Base-by-base conservation (phyloP, 2,888 invertebrate species). In the Microplitis deprimator region DNA sequence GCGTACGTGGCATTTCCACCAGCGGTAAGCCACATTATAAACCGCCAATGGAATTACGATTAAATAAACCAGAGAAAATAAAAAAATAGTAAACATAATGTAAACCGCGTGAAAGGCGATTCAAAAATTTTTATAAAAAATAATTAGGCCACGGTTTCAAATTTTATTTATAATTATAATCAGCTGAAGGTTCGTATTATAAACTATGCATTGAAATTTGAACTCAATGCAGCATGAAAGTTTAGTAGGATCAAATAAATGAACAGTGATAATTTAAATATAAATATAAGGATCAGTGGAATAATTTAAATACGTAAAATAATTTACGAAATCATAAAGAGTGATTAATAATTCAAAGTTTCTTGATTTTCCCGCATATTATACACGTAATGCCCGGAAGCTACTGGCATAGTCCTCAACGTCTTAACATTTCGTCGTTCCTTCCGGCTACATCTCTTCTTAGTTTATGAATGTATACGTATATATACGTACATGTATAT, bases 1-100 rank as follows among this genome's bases (percentile, higher is more conserved):
- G 72, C 72, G 62, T 62, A 72, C 72, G 72, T 61, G 29, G 72
- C 61, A 61, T 61, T 73, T 73, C 17, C 62, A 73, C 17, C 20
- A 62, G 41, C 41, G 72, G 40, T 41, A 41, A 61, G 62, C 29
- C 64, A 40, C 72, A 73, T 73, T 60, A 73, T 73, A 73, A 73
- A 73, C 72, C 40, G 3, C 65, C 38, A 38, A 65, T 65, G 65
- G 13, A 65, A 29, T 38, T 65, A 29, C 38, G 65, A 13, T 65
- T 6, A 13, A 65, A 65, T 29, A 29, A 20, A 65, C 20, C 65
- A 29, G 5, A 29, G 20, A 65, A 65, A 20, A 62, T 65, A 65
- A 62, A 20, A 62, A 7, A 62, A 62, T 20, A 62, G 29, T 62
- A 20, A 62, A 13, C 16, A 62, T 3, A 8, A 7, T n/a, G 6